Conservation (phyloP, 2,888 invertebrate genomes). For the Aquatica leii region DNA sequence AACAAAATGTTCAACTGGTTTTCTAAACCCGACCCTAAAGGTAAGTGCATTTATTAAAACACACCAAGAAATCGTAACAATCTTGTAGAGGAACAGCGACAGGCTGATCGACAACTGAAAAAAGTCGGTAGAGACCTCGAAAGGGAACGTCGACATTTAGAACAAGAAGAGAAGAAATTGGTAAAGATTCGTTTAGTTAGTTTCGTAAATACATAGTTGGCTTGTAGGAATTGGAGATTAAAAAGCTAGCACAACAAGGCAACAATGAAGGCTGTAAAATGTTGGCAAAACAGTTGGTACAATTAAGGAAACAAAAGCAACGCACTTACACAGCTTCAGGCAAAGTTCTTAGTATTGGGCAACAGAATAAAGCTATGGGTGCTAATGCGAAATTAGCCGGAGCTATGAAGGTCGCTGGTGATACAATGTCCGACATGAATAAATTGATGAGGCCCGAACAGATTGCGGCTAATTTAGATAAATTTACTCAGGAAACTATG, state of each 20-base stretch:
- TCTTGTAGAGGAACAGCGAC: constrained; percentile 79
- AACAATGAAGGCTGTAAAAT: constrained; percentile 84
- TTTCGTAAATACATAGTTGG: constrained; percentile 20
- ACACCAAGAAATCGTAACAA: constrained; percentile 24
- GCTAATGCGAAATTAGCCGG: constrained; percentile 87
- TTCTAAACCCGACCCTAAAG: constrained; percentile 60
- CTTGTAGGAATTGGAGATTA: constrained; percentile 84
- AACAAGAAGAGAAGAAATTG: constrained; percentile 89
- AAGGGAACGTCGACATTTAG: constrained; percentile 80
- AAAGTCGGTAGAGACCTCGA: constrained; percentile 87
- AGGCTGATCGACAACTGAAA: constrained; percentile 81
- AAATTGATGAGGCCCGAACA: constrained; percentile 86
- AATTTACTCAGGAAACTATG: constrained; percentile 83
- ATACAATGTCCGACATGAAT: constrained; percentile 90
- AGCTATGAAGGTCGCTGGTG: constrained; percentile 88
- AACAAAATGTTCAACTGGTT: constrained; percentile 49
- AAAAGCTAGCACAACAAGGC: constrained; percentile 86
- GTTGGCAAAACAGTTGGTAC: constrained; percentile 88
- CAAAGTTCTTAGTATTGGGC: constrained; percentile 79
- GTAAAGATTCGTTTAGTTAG: constrained; percentile 65
- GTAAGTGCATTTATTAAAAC: constrained; percentile 43
- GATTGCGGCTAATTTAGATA: constrained; percentile 81
- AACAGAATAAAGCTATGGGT: constrained; percentile 89
- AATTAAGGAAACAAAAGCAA: constrained; percentile 86
- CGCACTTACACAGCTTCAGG: constrained; percentile 83